Base-by-base conservation (phyloP, 2,888 invertebrate species). In the Stegana nigrithorax region DNA sequence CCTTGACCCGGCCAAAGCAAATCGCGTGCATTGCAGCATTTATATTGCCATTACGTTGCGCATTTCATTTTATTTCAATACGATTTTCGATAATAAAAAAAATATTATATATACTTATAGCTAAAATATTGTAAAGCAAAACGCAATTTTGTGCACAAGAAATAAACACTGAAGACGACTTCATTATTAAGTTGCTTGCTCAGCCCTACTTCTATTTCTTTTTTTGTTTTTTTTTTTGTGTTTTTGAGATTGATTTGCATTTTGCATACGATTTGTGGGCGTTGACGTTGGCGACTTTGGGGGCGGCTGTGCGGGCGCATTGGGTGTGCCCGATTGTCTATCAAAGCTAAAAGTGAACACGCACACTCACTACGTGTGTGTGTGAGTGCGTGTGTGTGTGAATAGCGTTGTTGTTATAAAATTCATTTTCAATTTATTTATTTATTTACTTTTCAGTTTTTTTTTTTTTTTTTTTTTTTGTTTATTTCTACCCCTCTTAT, bases 121-220 rank as follows among this genome's bases (percentile, higher is more conserved):
- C 17, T 21, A 51, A 29, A 78, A 77, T 79, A 77, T 75, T 73
- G 71, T 70, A 78, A 75, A 73, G 72, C 68, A 75, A 80, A 80
- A 80, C 76, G 76, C 70, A 80, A 76, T 75, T 80, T 73, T 73
- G 78, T 78, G 69, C 66, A 63, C 62, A 66, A n/a, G 21, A 27
- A 51, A 21, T 45, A 21, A 26, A 50, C 32, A 21, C 8, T 32
- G 53, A 53, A 53, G 19, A n/a, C n/a, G n/a, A 55, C 27, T 55
- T 55, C 23, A 55, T 55, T 55, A 55, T 55, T 55, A 36, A 55
- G 53, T 36, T 55, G 21, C 36, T 55, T 55, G 32, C 17, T 51
- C 12, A n/a, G n/a, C n/a, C n/a, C n/a, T n/a, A n/a, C n/a, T n/a
- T n/a, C n/a, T n/a, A n/a, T n/a, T n/a, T n/a, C n/a, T n/a, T n/a